Evolutionary conservation across 2,113 vertebrate genomes (phyloP).

Genomic region (Galemys pyrenaicus): DNA sequence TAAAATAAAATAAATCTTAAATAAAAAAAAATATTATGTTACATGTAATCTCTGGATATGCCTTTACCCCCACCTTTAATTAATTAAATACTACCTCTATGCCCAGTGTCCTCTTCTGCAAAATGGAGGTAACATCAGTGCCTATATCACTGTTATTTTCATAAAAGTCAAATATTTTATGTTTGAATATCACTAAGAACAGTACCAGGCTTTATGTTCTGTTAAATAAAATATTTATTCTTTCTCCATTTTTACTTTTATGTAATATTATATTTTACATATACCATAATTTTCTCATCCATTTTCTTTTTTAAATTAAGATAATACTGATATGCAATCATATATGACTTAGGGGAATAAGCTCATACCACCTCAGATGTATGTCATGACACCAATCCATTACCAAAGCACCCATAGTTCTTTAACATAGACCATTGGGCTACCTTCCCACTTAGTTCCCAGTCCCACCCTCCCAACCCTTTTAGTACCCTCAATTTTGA

Average conservation of each 20-base stretch:
- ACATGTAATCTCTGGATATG: neutral
- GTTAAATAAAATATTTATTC: neutral
- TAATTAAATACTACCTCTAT: neutral
- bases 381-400: no score
- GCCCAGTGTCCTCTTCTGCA: neutral
- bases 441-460: no score
- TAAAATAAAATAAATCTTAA: no score
- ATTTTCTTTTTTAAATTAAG: neutral
- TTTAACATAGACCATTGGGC: no score
- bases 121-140: neutral
- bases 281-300: neutral
- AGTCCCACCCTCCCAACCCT: no score
- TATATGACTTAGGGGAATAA: no score
- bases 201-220: neutral
- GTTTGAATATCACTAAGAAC: neutral
- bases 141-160: neutral
- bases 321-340: no score
- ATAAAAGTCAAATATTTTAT: neutral
- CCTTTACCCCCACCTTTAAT: neutral
- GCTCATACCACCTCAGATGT: no score
- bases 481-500: no score
- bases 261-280: neutral
- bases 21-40: neutral
- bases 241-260: neutral
- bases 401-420: no score